These are phyloP conservation scores for Crypturellus tataupa DNA, from an alignment of 2,797 vertebrate species.

Conservation along the genomic window DNA sequence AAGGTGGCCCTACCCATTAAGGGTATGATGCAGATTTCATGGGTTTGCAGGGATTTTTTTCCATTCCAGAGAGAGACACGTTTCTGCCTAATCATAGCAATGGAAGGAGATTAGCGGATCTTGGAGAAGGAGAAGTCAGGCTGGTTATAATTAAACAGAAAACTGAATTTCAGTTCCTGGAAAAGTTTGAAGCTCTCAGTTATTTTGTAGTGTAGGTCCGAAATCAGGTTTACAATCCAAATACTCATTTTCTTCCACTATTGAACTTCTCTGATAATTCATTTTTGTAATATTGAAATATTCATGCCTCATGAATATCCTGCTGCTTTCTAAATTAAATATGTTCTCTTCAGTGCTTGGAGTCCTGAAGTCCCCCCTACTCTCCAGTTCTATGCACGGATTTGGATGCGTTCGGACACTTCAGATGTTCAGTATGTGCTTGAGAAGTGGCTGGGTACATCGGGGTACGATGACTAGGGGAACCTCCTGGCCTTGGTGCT, in stretches of 20 bases:
- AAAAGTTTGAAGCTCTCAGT: neutral
- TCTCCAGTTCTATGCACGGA: neutral
- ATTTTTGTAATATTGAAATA: neutral
- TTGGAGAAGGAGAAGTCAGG: neutral
- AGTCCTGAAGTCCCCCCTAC: neutral
- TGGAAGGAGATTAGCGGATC: neutral
- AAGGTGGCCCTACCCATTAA: neutral
- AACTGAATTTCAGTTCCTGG: neutral
- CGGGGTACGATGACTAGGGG: neutral
- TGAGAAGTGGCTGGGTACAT: neutral
- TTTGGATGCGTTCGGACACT: neutral
- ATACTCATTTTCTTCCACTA: neutral
- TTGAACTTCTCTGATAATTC: neutral
- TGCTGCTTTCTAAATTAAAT: neutral
- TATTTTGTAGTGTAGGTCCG: neutral
- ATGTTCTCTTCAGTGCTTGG: neutral
- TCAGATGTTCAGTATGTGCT: accelerated
- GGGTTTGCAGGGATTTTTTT: neutral
- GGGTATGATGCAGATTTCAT: neutral
- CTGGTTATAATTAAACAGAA: neutral
- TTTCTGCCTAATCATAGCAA: neutral
- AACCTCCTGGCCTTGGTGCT: neutral
- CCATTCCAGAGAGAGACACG: neutral
- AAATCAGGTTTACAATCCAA: neutral
- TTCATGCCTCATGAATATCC: accelerated